A percentile compares a stretch with the other conserved stretches of the same genome.
phyloP scores from a whole-genome alignment of 1,140 invertebrate species.

The Colletes gigas region DNA sequence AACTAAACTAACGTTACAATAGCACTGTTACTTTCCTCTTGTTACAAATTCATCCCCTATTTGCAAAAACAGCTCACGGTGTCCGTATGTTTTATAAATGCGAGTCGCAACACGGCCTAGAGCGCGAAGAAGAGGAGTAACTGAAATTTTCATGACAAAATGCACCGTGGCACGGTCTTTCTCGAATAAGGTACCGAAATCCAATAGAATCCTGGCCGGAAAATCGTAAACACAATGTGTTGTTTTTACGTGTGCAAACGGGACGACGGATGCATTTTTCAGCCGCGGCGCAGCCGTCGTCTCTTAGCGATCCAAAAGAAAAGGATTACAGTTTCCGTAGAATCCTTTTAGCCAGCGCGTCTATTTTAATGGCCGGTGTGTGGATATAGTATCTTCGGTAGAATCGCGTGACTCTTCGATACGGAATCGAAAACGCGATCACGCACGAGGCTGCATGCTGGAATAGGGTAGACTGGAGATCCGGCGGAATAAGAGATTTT shows the following conservation, averaged over 20 bases:
- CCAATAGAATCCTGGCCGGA: constrained; percentile 50
- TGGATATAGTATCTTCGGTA: too few relatives aligned
- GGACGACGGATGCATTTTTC: constrained; percentile 58
- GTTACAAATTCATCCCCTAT: background rate
- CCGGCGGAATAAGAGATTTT: too few relatives aligned
- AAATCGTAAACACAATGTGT: constrained; percentile 50
- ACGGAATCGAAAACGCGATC: too few relatives aligned
- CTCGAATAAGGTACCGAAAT: constrained; percentile 30
- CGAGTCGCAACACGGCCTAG: background rate
- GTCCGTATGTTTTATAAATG: background rate
- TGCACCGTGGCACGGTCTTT: constrained; percentile 2
- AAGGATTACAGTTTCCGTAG: constrained; percentile 18
- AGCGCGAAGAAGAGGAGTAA: background rate
- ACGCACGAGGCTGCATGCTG: too few relatives aligned
- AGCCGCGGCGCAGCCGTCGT: constrained; percentile 32
- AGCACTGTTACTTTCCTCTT: too few relatives aligned
- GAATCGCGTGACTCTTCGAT: too few relatives aligned
- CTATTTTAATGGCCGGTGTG: constrained; percentile 51
- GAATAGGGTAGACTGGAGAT: too few relatives aligned
- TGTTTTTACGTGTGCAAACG: constrained; percentile 29
- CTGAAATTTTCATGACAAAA: constrained; percentile 43
- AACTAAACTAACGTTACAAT: too few relatives aligned
- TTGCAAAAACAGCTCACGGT: background rate
- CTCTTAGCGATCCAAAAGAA: constrained; percentile 23
- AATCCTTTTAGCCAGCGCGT: constrained; percentile 58